Evolutionary conservation across 92 coral and sea anemone genomes (phyloP).

Genomic region (Phenganax subtilis): DNA sequence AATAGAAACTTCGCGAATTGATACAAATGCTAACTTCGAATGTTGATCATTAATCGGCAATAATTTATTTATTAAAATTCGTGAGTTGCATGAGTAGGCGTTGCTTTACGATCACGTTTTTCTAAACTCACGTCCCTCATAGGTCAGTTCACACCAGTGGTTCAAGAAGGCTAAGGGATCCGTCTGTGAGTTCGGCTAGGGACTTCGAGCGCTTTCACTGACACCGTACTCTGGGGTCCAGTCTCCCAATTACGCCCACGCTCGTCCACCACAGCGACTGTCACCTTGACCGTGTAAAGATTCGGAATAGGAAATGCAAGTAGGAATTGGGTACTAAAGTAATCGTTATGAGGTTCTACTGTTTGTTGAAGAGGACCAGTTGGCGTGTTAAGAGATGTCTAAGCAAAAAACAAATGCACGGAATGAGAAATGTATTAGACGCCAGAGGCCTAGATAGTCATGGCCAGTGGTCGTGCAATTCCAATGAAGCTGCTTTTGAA

Average conservation of each 20-base stretch:
- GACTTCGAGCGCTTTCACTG: slow-evolving; percentile 67
- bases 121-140: not conserved
- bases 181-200: slow-evolving; percentile 49
- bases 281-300: slow-evolving; percentile 75
- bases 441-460: not conserved
- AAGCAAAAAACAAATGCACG: slow-evolving; percentile 16
- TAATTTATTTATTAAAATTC: not conserved
- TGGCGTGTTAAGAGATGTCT: slow-evolving; percentile 57
- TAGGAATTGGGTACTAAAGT: slow-evolving; percentile 97
- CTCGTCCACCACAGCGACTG: slow-evolving; percentile 75
- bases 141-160: not conserved
- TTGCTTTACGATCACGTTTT: not conserved
- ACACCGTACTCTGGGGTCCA: slow-evolving; percentile 74
- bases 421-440: not conserved
- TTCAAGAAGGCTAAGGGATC: not conserved
- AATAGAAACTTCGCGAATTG: no score
- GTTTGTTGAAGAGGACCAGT: slow-evolving; percentile 77
- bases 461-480: no score
- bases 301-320: slow-evolving; percentile 66
- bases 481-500: not conserved
- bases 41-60: no score
- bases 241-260: slow-evolving; percentile 87
- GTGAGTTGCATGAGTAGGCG: not conserved
- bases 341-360: slow-evolving; percentile 87
- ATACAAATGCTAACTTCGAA: no score